Conservation (phyloP, 2,797 vertebrate species). For the Gouania willdenowi region DNA sequence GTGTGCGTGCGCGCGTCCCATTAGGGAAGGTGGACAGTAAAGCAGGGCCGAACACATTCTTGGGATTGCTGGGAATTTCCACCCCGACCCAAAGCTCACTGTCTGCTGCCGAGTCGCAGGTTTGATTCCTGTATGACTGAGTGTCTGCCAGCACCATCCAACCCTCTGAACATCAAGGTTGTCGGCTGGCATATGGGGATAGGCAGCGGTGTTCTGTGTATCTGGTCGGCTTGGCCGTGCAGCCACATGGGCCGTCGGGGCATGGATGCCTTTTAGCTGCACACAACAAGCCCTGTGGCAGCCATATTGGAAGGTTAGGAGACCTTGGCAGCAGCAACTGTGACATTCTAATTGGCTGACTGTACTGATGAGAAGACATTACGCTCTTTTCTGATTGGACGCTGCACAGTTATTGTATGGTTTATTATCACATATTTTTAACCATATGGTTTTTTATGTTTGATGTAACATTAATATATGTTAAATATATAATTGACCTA, state of each 20-base stretch:
- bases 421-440: no score
- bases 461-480: no score
- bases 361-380: no score
- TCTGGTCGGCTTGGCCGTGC: constrained; percentile 7
- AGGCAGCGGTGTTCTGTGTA: not conserved
- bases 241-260: constrained; percentile 1
- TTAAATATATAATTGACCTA: no score
- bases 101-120: constrained; percentile 14
- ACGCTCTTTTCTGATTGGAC: not conserved
- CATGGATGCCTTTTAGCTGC: constrained; percentile 7
- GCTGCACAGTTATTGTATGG: no score
- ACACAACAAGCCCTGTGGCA: constrained; percentile 2
- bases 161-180: constrained; percentile 16
- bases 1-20: constrained; percentile 14
- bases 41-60: constrained; percentile 37
- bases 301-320: not conserved
- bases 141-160: constrained; percentile 10
- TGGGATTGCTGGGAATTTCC: constrained; percentile 55
- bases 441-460: no score
- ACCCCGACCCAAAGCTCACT: constrained; percentile 14
- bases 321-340: not conserved
- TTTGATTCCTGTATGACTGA: constrained; percentile 36
- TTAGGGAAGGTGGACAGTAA: constrained; percentile 19
- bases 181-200: constrained; percentile 24
- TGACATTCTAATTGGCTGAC: not conserved